These are phyloP conservation scores for Cephalopterus ornatus DNA, from an alignment of 2,113 vertebrate genomes.

Conservation along the genomic window DNA sequence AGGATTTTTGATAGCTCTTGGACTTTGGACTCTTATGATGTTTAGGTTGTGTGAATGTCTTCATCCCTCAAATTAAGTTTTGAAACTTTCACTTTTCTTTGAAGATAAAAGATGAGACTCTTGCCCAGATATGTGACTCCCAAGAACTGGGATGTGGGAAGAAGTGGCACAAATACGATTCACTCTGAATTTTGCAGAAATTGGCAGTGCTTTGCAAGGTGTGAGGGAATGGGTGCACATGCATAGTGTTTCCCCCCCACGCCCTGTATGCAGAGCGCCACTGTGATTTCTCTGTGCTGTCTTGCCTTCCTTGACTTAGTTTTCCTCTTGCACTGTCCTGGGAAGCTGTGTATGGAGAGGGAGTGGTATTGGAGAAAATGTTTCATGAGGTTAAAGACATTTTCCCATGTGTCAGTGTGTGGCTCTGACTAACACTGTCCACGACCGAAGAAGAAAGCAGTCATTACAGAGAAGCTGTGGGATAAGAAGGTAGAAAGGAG, in stretches of 20 bases:
- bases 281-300: not conserved
- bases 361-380: not conserved
- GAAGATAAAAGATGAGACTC: not conserved
- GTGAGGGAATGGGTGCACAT: not conserved
- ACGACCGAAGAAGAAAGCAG: not conserved
- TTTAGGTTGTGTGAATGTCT: not conserved
- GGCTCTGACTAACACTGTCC: conserved; percentile 9
- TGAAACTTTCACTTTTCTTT: not conserved
- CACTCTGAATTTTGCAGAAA: not conserved
- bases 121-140: not conserved
- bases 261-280: not conserved
- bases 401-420: not conserved
- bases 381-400: not conserved
- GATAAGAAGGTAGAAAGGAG: not conserved
- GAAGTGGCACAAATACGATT: not conserved
- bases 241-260: not conserved
- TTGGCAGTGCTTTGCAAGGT: not conserved
- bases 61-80: not conserved
- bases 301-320: not conserved
- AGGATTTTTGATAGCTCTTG: not conserved
- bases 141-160: not conserved
- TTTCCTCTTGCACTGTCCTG: not conserved
- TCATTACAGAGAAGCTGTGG: not conserved
- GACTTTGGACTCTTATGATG: not conserved
- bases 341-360: not conserved